Evolutionary conservation across 37 sponge, comb jelly and placozoan genomes (phyloP).

Genomic region (Mnemiopsis leidyi): DNA sequence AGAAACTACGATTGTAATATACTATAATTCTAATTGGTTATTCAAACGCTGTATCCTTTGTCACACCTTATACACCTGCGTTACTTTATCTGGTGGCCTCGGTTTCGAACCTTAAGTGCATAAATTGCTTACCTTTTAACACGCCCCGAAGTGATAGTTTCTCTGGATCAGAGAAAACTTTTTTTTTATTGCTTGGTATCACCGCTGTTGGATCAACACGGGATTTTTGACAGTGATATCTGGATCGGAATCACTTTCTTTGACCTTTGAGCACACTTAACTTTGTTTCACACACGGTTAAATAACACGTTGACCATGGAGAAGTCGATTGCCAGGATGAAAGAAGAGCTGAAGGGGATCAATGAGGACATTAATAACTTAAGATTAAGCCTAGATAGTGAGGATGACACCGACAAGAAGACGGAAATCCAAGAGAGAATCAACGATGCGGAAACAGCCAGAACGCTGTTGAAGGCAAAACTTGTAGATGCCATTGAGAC

Average conservation of each 20-base stretch:
- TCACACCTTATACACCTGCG: no score
- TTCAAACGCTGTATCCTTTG: no score
- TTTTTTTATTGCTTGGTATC: not conserved
- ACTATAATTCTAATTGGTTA: no score
- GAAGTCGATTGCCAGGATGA: not conserved
- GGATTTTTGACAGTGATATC: not conserved
- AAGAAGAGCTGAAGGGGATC: not conserved
- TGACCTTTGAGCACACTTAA: not conserved
- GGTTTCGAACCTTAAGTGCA: not conserved
- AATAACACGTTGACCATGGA: not conserved
- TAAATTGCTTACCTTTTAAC: not conserved
- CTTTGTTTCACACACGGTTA: no score
- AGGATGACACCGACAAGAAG: not conserved
- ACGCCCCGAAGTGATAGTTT: not conserved
- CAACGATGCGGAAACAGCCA: not conserved
- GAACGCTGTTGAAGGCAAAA: not conserved
- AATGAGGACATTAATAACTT: not conserved
- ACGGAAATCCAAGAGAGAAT: not conserved
- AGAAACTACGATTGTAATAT: no score
- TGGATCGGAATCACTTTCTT: not conserved
- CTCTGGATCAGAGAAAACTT: not conserved
- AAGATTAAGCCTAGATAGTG: not conserved
- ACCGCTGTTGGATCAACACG: not conserved
- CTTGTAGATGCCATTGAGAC: not conserved
- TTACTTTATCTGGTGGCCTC: not conserved